These are phyloP conservation scores for Heteractis magnifica DNA, from an alignment of 92 coral and sea anemone genomes.

Conservation along the genomic window DNA sequence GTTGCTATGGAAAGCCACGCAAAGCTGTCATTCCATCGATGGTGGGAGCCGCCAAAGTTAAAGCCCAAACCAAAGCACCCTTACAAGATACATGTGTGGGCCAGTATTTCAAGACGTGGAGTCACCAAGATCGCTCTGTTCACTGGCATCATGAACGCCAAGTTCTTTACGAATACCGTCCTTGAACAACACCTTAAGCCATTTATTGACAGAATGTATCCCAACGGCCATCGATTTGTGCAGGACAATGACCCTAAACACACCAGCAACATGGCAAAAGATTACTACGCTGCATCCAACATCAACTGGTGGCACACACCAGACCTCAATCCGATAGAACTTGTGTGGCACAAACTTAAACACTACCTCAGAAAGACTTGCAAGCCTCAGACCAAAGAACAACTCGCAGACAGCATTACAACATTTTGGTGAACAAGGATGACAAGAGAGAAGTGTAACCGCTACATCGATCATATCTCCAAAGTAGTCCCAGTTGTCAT, in stretches of 20 bases:
- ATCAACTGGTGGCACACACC: conserved; percentile 56
- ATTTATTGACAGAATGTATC: conserved; percentile 32
- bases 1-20: neutral
- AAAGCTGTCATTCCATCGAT: conserved; percentile 26
- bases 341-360: conserved; percentile 49
- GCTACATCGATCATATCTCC: conserved; percentile 48
- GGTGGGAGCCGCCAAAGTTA: conserved; percentile 39
- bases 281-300: conserved; percentile 15
- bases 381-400: conserved; percentile 48
- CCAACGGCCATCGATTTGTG: conserved; percentile 44
- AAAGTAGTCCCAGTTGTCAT: conserved; percentile 43
- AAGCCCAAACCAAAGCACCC: conserved; percentile 49
- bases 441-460: conserved; percentile 43
- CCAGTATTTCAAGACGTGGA: conserved; percentile 44
- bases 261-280: conserved; percentile 31
- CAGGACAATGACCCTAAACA: conserved; percentile 64
- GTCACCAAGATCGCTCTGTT: conserved; percentile 40
- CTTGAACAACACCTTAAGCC: too few species aligned
- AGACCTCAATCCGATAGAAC: conserved; percentile 42
- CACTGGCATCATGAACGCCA: conserved; percentile 34
- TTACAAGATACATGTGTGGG: conserved; percentile 44
- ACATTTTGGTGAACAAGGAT: conserved; percentile 48
- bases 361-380: conserved; percentile 36
- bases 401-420: conserved; percentile 29
- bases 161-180: conserved; percentile 7